Evolutionary conservation across 1,140 invertebrate species (phyloP), one percentile per base, ranked within the genome.

Genomic region (Eumeta japonica): DNA sequence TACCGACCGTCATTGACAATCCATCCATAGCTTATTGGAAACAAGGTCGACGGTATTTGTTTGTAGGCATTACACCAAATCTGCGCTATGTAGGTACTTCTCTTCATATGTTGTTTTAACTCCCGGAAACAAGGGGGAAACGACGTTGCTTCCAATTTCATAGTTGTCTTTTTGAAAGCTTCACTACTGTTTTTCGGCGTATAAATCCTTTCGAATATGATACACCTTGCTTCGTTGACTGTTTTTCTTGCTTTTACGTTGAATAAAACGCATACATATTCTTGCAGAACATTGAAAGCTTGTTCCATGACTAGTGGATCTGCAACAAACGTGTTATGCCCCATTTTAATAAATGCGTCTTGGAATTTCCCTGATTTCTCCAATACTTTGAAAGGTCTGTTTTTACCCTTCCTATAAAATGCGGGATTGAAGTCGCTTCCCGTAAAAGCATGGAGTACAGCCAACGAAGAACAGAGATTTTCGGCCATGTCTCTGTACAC

Each of bases 131-230:
- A 43, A 43, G 41, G 41, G 35, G 35, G 35, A 43, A 43, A 43
- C 35, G 41, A 37, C 31, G 35, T 38, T 37, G 41, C 41, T 43
- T 43, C 29, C 24, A 37, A 43, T 14, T n/a, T n/a, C n/a, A n/a
- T n/a, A n/a, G n/a, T n/a, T 43, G 20, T 34, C 35, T 43, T 43
- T 37, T 37, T 43, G 35, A 43, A 43, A 29, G 41, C n/a, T n/a
- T n/a, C n/a, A n/a, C n/a, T n/a, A n/a, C n/a, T n/a, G n/a, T n/a
- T 40, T 39, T 45, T 39, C 29, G 37, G 33, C 20, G 37, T 45
- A 36, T 37, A 45, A 36, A 40, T 45, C 34, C 34, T 45, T n/a
- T 45, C 37, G 20, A 45, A 45, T 32, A 40, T 45, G 15, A 37
- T 39, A 40, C 37, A n/a, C n/a, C n/a, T n/a, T n/a, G n/a, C n/a